These are phyloP conservation scores for Graphium colonna DNA, from an alignment of 2,888 invertebrate species.

Conservation along the genomic window DNA sequence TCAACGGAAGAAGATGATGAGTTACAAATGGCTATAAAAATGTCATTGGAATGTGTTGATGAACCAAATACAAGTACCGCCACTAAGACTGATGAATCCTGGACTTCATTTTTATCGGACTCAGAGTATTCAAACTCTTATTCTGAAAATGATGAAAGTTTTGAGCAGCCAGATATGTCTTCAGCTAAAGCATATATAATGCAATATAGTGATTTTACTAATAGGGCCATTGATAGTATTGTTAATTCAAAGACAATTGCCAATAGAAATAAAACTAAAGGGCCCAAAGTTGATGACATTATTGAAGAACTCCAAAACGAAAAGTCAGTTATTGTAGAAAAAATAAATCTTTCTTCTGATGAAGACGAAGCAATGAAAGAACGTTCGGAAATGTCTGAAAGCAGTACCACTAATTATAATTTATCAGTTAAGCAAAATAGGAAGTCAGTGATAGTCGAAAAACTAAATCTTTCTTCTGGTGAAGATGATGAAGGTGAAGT, in stretches of 20 bases:
- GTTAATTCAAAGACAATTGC: slow-evolving; percentile 47
- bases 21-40: slow-evolving; percentile 80
- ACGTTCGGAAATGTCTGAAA: neutral
- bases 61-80: slow-evolving; percentile 44
- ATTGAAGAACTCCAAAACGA: slow-evolving; percentile 59
- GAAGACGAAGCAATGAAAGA: slow-evolving; percentile 50
- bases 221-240: slow-evolving; percentile 83
- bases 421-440: too few species aligned
- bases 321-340: slow-evolving; percentile 56
- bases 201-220: slow-evolving; percentile 87
- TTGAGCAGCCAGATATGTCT: slow-evolving; percentile 63
- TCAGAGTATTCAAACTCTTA: slow-evolving; percentile 57
- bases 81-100: slow-evolving; percentile 68
- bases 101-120: slow-evolving; percentile 64
- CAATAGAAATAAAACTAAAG: slow-evolving; percentile 42
- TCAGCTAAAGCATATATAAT: slow-evolving; percentile 86
- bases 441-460: slow-evolving; percentile 56
- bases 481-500: slow-evolving; percentile 67
- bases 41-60: slow-evolving; percentile 77
- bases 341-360: slow-evolving; percentile 54
- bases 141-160: slow-evolving; percentile 70
- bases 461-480: slow-evolving; percentile 54
- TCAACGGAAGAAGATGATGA: slow-evolving; percentile 65
- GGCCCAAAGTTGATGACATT: slow-evolving; percentile 49
- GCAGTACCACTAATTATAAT: slow-evolving; percentile 17